A percentile compares a stretch with the other conserved stretches of the same genome.
phyloP scores from a whole-genome alignment of 2,888 invertebrate genomes.

The Pedicia rivosa region DNA sequence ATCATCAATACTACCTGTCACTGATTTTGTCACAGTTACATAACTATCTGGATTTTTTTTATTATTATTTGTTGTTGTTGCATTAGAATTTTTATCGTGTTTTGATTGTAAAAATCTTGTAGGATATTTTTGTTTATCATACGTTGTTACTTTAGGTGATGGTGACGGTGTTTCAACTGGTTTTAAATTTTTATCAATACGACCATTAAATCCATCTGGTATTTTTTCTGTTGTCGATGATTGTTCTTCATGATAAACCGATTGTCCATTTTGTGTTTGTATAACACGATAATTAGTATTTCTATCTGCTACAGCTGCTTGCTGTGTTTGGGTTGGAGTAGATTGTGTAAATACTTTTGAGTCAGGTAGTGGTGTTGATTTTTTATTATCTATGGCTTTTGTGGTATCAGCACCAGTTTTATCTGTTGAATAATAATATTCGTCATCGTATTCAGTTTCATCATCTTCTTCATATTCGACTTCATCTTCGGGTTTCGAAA shows the following conservation, averaged over 20 bases:
- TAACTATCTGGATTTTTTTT: constrained; percentile 45
- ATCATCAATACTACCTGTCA: constrained; percentile 52
- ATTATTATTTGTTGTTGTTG: background rate
- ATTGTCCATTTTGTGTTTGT: constrained; percentile 27
- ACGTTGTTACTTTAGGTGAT: background rate
- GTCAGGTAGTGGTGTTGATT: constrained; percentile 14
- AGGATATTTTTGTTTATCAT: constrained; percentile 24
- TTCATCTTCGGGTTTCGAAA: constrained; percentile 24
- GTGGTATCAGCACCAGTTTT: constrained; percentile 20
- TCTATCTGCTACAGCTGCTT: constrained; percentile 18
- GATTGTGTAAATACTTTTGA: constrained; percentile 18
- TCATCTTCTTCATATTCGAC: constrained; percentile 33
- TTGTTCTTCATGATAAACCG: constrained; percentile 7
- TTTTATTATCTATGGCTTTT: constrained; percentile 11
- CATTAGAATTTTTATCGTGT: constrained; percentile 9
- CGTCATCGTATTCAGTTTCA: constrained; percentile 38
- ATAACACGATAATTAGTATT: constrained; percentile 21
- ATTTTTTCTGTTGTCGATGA: constrained; percentile 24
- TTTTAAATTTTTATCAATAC: background rate
- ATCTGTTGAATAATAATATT: constrained; percentile 39
- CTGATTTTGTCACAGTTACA: constrained; percentile 64
- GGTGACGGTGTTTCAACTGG: too few species aligned
- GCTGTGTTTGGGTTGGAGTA: constrained; percentile 23
- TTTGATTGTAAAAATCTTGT: constrained; percentile 24
- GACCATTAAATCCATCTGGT: constrained; percentile 28